Evolutionary conservation across 2,113 vertebrate genomes (phyloP).

Genomic region (Gulo gulo): DNA sequence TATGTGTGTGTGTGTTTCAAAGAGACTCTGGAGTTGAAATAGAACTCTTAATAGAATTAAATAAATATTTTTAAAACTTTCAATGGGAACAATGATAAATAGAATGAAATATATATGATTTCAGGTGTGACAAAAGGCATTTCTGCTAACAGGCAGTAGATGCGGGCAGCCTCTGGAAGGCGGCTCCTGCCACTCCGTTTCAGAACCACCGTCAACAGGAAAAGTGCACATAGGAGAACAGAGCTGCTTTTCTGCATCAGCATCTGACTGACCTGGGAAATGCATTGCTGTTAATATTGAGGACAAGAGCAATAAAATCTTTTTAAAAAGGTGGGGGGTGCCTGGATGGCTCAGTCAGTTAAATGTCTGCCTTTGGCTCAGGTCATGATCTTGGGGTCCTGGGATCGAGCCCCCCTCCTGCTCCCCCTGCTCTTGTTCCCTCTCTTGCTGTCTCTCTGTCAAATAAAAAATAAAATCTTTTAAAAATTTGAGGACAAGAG

Average conservation of each 20-base stretch:
- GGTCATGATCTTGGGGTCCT: too few species aligned
- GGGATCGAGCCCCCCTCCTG: too few species aligned
- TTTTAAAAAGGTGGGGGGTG: too few species aligned
- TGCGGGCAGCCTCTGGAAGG: neutral
- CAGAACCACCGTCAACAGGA: neutral
- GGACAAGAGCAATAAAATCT: neutral
- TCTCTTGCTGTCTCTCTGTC: too few species aligned
- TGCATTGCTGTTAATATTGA: neutral
- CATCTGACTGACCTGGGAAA: neutral
- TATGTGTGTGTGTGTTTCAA: neutral
- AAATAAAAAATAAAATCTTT: too few species aligned
- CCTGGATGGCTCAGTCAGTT: too few species aligned
- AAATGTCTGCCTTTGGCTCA: too few species aligned
- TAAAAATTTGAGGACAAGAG: neutral
- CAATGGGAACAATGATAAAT: neutral
- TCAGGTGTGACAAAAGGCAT: neutral
- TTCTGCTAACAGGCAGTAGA: neutral
- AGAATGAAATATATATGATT: neutral
- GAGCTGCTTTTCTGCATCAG: neutral
- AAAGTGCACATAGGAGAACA: neutral
- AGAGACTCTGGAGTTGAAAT: neutral
- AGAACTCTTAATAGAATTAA: neutral
- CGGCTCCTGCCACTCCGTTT: neutral
- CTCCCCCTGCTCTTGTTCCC: too few species aligned
- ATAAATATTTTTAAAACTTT: neutral